Evolutionary conservation across 2,113 vertebrate species (phyloP).

Genomic region (Ifrita kowaldi): DNA sequence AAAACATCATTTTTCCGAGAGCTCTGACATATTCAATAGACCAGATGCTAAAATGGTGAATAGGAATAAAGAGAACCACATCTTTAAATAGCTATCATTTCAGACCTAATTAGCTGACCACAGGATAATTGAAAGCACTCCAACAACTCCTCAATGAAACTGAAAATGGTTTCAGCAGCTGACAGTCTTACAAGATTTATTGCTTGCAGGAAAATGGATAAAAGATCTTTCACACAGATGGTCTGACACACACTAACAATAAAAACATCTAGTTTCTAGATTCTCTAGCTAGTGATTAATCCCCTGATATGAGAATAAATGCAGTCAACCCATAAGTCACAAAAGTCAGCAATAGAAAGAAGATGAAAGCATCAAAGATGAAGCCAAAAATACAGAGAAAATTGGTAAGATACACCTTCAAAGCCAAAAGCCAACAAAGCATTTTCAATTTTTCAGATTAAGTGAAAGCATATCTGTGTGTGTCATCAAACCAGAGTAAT

Average conservation of each 20-base stretch:
- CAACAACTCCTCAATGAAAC: not conserved
- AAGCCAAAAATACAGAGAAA: not conserved
- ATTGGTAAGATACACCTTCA: not conserved
- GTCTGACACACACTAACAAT: not conserved
- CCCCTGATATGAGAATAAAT: not conserved
- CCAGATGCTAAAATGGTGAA: not conserved
- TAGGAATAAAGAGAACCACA: not conserved
- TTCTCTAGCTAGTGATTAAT: not conserved
- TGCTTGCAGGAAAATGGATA: not conserved
- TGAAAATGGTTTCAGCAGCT: not conserved
- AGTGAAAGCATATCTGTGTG: not conserved
- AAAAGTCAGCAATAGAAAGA: not conserved
- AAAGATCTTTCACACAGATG: not conserved
- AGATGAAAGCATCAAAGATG: not conserved
- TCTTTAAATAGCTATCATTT: not conserved
- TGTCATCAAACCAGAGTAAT: not conserved
- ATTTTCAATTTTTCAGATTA: not conserved
- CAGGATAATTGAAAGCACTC: not conserved
- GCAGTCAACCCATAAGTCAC: accelerated
- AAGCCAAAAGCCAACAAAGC: not conserved
- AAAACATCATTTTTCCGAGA: not conserved
- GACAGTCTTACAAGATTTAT: not conserved
- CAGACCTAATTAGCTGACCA: not conserved
- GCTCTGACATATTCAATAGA: not conserved
- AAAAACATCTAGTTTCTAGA: not conserved